Percentiles rank a stretch among this genome's conserved stretches.
phyloP scores from a whole-genome alignment of 1,140 invertebrate genomes.

The Bacillus rossius region DNA sequence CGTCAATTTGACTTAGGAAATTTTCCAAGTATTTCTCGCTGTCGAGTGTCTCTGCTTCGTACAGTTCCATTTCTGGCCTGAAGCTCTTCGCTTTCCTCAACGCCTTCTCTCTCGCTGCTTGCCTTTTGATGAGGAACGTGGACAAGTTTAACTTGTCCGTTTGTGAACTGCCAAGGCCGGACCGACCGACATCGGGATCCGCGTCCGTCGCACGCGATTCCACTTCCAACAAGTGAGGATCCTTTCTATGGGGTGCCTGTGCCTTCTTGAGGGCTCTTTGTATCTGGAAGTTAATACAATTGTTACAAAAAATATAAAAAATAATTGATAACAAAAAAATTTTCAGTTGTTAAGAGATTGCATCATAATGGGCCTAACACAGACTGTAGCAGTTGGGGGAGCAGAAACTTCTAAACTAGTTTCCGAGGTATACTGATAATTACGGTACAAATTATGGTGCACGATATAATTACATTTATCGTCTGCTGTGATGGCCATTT shows the following conservation, averaged over 20 bases:
- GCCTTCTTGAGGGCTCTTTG: background rate
- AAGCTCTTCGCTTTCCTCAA: background rate
- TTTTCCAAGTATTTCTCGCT: too few species aligned
- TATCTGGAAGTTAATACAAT: conserved; percentile 3
- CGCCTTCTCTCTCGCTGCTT: background rate
- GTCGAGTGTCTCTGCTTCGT: background rate
- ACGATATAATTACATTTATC: too few species aligned
- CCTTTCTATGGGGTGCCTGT: background rate
- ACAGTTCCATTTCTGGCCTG: background rate
- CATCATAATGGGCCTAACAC: too few species aligned
- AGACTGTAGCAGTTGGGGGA: too few species aligned
- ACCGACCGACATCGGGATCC: background rate
- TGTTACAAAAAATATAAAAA: background rate
- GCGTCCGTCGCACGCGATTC: background rate
- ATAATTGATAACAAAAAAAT: background rate
- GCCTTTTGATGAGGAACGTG: background rate
- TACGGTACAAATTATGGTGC: too few species aligned
- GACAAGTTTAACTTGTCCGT: background rate
- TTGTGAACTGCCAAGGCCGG: background rate
- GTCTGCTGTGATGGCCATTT: too few species aligned
- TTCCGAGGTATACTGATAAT: too few species aligned
- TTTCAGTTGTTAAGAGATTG: too few species aligned
- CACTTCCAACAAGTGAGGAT: background rate
- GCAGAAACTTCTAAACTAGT: too few species aligned
- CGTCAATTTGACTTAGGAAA: too few species aligned